Conservation (phyloP, 2,113 vertebrate species). For the Amblyornis subalaris region DNA sequence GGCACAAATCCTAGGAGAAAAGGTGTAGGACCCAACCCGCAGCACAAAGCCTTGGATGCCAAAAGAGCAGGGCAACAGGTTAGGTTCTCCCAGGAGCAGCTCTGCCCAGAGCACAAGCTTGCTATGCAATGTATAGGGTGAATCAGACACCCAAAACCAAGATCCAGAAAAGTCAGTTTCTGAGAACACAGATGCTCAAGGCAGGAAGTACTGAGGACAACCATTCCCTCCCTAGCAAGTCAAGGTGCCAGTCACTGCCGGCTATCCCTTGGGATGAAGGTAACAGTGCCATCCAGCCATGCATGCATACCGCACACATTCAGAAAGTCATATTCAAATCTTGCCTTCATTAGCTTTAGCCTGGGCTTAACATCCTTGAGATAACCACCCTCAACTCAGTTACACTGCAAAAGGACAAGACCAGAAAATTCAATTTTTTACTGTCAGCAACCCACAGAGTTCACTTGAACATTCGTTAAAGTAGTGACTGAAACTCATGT, state of each 20-base stretch:
- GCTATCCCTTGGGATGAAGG: not conserved
- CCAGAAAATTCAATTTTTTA: not conserved
- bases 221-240: fast-evolving
- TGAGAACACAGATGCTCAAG: not conserved
- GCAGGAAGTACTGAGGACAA: not conserved
- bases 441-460: not conserved
- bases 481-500: fast-evolving
- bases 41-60: not conserved
- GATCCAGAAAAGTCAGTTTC: not conserved
- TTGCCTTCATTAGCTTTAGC: not conserved
- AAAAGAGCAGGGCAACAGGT: not conserved
- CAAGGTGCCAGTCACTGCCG: not conserved
- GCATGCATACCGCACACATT: fast-evolving
- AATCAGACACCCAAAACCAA: not conserved
- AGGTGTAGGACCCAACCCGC: fast-evolving
- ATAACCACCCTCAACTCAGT: not conserved
- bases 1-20: not conserved
- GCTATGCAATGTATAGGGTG: not conserved
- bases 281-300: not conserved
- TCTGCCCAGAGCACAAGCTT: fast-evolving
- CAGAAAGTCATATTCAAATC: not conserved
- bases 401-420: not conserved
- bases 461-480: not conserved
- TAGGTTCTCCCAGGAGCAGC: not conserved
- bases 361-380: not conserved